phyloP scores from a whole-genome alignment of 2,113 vertebrate genomes.

The Gadus macrocephalus region DNA sequence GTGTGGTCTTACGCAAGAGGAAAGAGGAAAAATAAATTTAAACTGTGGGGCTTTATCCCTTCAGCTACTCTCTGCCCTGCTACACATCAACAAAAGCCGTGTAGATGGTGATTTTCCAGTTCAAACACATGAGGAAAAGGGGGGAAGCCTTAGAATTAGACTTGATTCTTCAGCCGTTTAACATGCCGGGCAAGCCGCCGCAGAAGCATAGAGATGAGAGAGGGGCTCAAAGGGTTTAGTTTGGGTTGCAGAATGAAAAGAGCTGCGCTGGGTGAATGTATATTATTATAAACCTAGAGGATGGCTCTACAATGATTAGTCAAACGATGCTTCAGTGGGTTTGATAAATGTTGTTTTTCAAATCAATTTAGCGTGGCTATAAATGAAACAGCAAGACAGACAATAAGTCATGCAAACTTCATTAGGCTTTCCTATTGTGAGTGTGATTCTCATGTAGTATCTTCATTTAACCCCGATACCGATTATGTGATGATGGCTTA shows the following conservation, averaged over 20 bases:
- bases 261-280: constrained; percentile 33
- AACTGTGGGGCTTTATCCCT: constrained; percentile 32
- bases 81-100: constrained; percentile 46
- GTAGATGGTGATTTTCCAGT: constrained; percentile 53
- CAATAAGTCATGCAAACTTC: constrained; percentile 66
- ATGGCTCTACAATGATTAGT: constrained; percentile 60
- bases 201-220: constrained; percentile 46
- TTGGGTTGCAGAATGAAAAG: constrained; percentile 57
- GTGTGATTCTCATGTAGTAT: constrained; percentile 50
- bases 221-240: constrained; percentile 57
- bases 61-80: constrained; percentile 36
- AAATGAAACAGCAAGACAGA: constrained; percentile 65
- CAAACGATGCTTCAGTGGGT: constrained; percentile 57
- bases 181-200: constrained; percentile 50
- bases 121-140: constrained; percentile 45
- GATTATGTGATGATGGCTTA: constrained; percentile 64
- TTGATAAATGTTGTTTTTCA: constrained; percentile 58
- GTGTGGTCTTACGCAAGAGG: constrained; percentile 1
- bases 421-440: constrained; percentile 61
- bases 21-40: constrained; percentile 22
- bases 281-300: constrained; percentile 56
- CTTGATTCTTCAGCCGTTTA: constrained; percentile 54
- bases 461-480: constrained; percentile 65
- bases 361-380: constrained; percentile 65
- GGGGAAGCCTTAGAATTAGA: constrained; percentile 42